These are phyloP conservation scores for Momotus momota DNA, from an alignment of 2,797 vertebrate species.

Conservation along the genomic window DNA sequence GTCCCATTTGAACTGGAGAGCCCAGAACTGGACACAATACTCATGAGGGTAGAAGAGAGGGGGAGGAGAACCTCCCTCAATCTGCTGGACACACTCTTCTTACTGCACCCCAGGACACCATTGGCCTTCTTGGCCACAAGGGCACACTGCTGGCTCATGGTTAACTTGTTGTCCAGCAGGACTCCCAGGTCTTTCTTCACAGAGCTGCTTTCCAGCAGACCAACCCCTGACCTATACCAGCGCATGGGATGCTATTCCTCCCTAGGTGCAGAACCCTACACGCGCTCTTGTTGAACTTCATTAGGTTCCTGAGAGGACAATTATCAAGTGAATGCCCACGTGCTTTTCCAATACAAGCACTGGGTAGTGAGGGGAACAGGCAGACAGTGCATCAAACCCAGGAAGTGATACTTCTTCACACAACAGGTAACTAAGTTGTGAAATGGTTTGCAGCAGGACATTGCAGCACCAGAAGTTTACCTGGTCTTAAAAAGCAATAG, in stretches of 20 bases:
- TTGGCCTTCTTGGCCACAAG: not conserved
- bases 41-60: not conserved
- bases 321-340: accelerated
- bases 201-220: not conserved
- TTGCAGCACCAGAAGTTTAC: not conserved
- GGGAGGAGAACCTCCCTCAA: not conserved
- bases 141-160: not conserved
- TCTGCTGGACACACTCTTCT: not conserved
- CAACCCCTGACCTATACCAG: not conserved
- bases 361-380: not conserved
- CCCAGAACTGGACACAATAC: not conserved
- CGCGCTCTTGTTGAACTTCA: not conserved
- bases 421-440: accelerated
- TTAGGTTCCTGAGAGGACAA: not conserved
- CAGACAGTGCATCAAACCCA: not conserved
- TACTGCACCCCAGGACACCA: not conserved
- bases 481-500: not conserved
- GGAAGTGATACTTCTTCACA: not conserved
- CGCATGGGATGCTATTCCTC: not conserved
- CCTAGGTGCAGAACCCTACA: not conserved
- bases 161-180: not conserved
- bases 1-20: not conserved
- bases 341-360: not conserved
- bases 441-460: not conserved
- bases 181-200: not conserved